Base-by-base conservation (phyloP, 1,140 invertebrate genomes). In the Lethocerus indicus region DNA sequence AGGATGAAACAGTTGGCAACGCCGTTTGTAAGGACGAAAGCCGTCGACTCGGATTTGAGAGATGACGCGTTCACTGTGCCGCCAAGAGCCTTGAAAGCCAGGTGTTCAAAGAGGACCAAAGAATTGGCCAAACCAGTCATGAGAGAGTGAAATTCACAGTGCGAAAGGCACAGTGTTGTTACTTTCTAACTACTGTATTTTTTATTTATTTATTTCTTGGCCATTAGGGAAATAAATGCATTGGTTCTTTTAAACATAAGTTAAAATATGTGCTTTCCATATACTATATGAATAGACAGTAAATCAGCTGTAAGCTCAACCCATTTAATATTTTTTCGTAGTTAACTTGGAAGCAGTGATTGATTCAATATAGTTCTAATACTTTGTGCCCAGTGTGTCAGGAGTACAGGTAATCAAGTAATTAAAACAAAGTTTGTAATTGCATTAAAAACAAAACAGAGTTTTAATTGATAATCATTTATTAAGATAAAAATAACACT, bases 1-100 rank as follows among this genome's bases (percentile, higher is more conserved):
- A 58, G 57, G 47, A 53, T 52, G 23, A 36, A 56, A 26, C 39
- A 52, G n/a, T 46, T 66, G 23, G 60, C 64, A 24, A 56, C 55
- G 16, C 59, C 57, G 0, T 52, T 41, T 2, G 40, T 46, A 12
- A 58, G 62, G 28, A 59, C 59, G 0, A 44, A 58, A 2, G 63
- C 63, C 29, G 55, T 53, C 2, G 60, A 65, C 51, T 63, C 59
- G n/a, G 62, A 66, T 54, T 36, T 64, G 3, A 59, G 58, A 6
- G 60, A 64, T 23, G 54, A 65, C 32, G 63, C 64, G 6, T 65
- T 66, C 48, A 59, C 44, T 0, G 64, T 66, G 1, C 54, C 58
- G 16, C 59, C 57, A 12, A 25, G 7, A 32, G 64, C 64, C 5
- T 45, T 66, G 44, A 60, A 59, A 44, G 61, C 64, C 16, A 56